Base-by-base conservation (phyloP, 1,140 invertebrate genomes). In the Drosophila ercepeae region DNA sequence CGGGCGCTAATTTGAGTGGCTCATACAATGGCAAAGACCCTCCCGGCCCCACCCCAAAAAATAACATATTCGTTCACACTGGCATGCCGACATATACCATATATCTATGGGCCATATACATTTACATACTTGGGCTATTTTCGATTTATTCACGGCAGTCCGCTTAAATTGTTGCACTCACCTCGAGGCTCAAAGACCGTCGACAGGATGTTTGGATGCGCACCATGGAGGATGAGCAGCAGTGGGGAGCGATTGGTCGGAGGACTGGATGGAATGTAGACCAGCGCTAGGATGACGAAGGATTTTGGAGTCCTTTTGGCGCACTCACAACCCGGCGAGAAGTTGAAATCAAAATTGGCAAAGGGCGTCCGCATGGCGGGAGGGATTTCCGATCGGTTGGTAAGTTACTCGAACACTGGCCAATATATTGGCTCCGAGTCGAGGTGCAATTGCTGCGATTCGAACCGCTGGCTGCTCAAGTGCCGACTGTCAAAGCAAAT, bases 401-500 rank as follows among this genome's bases (percentile, higher is more conserved):
- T 60, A 39, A 36, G 51, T 45, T 14, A 11, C 27, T 78, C 32
- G 16, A 34, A 46, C 42, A 58, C 55, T 71, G 42, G 48, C 60
- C 57, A 63, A 48, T 61, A 41, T 59, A 21, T 21, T 34, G 14
- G 13, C 42, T 19, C 14, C 58, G 63, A 51, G 27, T 42, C 25
- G 41, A 18, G 8, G 36, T 36, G 32, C 50, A 41, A 52, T 41
- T 27, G 21, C 23, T 44, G 67, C 57, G 55, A 61, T 59, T 41
- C 36, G 36, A 39, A 39, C 54, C 60, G 60, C 64, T 58, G 60
- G 64, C 48, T 75, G 81, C 73, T 88, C 84, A 89, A 83, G 79
- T 89, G 79, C 79, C 75, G 79, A 84, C 81, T 89, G 84, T 89
- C 84, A 89, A 89, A 78, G 86, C 69, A 86, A 89, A 89, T 89